phyloP scores from a whole-genome alignment of 2,888 invertebrate genomes.

The Ectemnius continuus region DNA sequence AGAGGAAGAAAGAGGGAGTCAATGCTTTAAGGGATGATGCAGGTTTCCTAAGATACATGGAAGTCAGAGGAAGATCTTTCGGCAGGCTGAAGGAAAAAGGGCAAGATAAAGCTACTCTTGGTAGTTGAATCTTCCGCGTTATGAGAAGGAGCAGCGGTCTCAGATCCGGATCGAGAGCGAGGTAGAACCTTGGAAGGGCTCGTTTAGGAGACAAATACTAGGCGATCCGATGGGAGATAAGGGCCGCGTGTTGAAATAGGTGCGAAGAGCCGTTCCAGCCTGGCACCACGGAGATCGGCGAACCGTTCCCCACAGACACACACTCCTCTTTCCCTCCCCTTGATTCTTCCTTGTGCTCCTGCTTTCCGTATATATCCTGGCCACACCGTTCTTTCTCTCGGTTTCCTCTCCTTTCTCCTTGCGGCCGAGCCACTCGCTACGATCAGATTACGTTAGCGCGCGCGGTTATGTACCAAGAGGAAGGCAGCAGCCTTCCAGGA shows the following conservation, averaged over 20 bases:
- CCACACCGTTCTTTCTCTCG: neutral
- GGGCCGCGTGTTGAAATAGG: slow-evolving; percentile 64
- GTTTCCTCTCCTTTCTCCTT: slow-evolving; percentile 13
- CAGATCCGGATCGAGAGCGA: slow-evolving; percentile 50
- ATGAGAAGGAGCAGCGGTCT: slow-evolving; percentile 46
- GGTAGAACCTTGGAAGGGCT: slow-evolving; percentile 50
- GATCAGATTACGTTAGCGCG: slow-evolving; percentile 58
- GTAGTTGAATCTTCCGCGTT: slow-evolving; percentile 20
- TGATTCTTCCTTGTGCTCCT: slow-evolving; percentile 6
- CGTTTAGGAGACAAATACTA: slow-evolving; percentile 60
- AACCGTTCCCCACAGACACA: slow-evolving; percentile 36
- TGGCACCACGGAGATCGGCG: slow-evolving; percentile 46
- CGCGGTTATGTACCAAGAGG: neutral
- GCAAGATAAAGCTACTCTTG: slow-evolving; percentile 22
- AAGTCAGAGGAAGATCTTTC: slow-evolving; percentile 1
- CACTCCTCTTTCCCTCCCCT: slow-evolving; percentile 5
- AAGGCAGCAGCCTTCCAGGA: slow-evolving; percentile 23
- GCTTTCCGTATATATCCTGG: neutral
- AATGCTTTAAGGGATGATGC: too few relatives aligned
- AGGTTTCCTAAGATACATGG: slow-evolving; percentile 20
- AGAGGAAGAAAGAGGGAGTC: neutral
- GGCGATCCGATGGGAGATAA: slow-evolving; percentile 60
- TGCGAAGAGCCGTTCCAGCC: slow-evolving; percentile 57
- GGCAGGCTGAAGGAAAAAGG: slow-evolving; percentile 20
- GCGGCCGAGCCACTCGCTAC: slow-evolving; percentile 33